These are phyloP conservation scores for Brachylomia viminalis DNA, from an alignment of 2,888 invertebrate genomes.

Conservation along the genomic window DNA sequence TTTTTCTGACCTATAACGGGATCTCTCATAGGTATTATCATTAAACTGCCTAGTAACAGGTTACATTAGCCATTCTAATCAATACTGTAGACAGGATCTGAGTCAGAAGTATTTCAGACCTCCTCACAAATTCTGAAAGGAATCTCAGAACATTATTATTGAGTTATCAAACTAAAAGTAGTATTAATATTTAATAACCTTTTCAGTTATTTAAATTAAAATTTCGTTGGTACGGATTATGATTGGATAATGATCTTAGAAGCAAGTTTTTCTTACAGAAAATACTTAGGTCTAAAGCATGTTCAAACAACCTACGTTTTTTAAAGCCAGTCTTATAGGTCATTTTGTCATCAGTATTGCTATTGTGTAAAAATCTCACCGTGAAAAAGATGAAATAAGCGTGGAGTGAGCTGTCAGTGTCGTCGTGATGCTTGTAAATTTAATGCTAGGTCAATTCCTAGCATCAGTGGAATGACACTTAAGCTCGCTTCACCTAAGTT, in stretches of 20 bases:
- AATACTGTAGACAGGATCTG: slow-evolving; percentile 12
- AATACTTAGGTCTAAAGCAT: not conserved
- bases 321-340: not conserved
- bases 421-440: too few relatives aligned
- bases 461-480: too few relatives aligned
- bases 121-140: slow-evolving; percentile 20
- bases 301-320: too few relatives aligned
- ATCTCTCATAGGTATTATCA: too few relatives aligned
- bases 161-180: slow-evolving; percentile 48
- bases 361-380: too few relatives aligned
- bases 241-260: not conserved
- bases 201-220: slow-evolving; percentile 33
- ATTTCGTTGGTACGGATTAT: slow-evolving; percentile 13
- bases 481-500: too few relatives aligned
- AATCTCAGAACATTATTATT: slow-evolving; percentile 47
- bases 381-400: too few relatives aligned
- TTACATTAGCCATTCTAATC: slow-evolving; percentile 7
- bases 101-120: slow-evolving; percentile 3
- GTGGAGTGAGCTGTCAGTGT: too few relatives aligned
- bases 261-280: not conserved
- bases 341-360: not conserved
- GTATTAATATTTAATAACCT: slow-evolving; percentile 41
- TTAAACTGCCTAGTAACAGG: not conserved
- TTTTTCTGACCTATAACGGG: not conserved
- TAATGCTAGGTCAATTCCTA: too few relatives aligned